A percentile compares a stretch with the other conserved stretches of the same genome.
phyloP scores from a whole-genome alignment of 2,113 vertebrate genomes.

The Bungarus multicinctus region DNA sequence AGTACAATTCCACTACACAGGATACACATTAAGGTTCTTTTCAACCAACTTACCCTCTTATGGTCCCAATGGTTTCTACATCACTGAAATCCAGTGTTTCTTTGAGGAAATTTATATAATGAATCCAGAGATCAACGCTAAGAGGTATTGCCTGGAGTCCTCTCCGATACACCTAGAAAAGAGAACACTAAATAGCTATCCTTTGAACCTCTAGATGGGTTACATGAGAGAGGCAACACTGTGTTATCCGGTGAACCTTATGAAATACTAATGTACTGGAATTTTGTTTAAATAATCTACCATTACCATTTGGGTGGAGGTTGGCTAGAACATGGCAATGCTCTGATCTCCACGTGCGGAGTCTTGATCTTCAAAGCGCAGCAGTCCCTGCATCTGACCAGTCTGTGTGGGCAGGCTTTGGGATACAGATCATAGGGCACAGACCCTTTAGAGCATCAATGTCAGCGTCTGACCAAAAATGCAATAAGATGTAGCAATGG shows the following conservation, averaged over 20 bases:
- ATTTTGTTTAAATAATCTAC: slow-evolving; percentile 90
- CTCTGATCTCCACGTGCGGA: slow-evolving; percentile 87
- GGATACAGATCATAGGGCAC: slow-evolving; percentile 89
- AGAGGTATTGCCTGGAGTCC: slow-evolving; percentile 97
- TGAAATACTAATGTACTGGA: slow-evolving; percentile 78
- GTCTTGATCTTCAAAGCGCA: slow-evolving; percentile 88
- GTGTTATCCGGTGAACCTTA: slow-evolving; percentile 83
- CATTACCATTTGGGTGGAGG: slow-evolving; percentile 89
- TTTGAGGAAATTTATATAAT: slow-evolving; percentile 95
- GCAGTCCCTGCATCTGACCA: slow-evolving; percentile 85
- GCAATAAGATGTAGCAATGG: slow-evolving; percentile 85
- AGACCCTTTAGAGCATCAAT: slow-evolving; percentile 88
- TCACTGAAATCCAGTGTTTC: slow-evolving; percentile 88
- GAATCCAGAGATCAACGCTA: slow-evolving; percentile 98
- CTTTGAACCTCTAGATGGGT: slow-evolving; percentile 65
- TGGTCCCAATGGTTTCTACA: slow-evolving; percentile 82
- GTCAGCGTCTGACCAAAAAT: slow-evolving; percentile 89
- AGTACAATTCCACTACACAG: neutral
- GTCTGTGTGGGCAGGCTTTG: slow-evolving; percentile 86
- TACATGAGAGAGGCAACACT: slow-evolving; percentile 78
- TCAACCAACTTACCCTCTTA: slow-evolving; percentile 85
- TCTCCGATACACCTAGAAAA: slow-evolving; percentile 91
- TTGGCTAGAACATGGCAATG: slow-evolving; percentile 89
- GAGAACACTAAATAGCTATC: slow-evolving; percentile 68
- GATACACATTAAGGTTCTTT: fast-evolving